These are phyloP conservation scores for Terrapene triunguis DNA, from an alignment of 2,113 vertebrate genomes.

Conservation along the genomic window DNA sequence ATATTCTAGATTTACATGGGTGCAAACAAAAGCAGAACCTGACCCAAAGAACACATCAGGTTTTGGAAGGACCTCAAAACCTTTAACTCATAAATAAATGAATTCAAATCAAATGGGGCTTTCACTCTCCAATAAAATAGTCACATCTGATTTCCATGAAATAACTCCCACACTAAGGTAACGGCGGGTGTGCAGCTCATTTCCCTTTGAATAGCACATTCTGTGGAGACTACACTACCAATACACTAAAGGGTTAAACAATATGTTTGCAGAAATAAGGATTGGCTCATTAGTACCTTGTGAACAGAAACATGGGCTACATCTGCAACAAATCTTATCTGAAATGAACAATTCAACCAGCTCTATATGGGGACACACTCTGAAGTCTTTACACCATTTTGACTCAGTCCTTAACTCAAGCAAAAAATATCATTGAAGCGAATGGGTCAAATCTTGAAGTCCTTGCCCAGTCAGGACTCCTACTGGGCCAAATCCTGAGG, in stretches of 20 bases:
- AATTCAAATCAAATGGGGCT: constrained; percentile 34
- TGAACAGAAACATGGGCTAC: neutral
- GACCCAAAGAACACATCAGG: constrained; percentile 29
- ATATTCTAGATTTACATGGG: neutral
- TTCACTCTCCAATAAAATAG: constrained; percentile 61
- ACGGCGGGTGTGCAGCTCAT: constrained; percentile 27
- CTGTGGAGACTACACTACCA: neutral
- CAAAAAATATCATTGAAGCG: neutral
- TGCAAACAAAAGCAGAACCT: neutral
- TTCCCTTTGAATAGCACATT: constrained; percentile 58
- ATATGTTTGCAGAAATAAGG: neutral
- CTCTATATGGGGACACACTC: neutral
- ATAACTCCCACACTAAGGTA: constrained; percentile 50
- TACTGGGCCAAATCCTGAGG: neutral
- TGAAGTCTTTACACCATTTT: neutral
- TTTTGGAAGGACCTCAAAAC: constrained; percentile 54
- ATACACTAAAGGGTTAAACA: neutral
- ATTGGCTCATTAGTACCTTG: neutral
- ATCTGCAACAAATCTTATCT: neutral
- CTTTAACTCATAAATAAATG: constrained; percentile 63
- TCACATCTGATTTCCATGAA: constrained; percentile 61
- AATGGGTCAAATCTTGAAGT: neutral
- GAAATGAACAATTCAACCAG: neutral
- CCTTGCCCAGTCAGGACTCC: neutral
- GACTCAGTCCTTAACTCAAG: neutral